Evolutionary conservation across 2,888 invertebrate species (phyloP).

Genomic region (Tetragonisca angustula): DNA sequence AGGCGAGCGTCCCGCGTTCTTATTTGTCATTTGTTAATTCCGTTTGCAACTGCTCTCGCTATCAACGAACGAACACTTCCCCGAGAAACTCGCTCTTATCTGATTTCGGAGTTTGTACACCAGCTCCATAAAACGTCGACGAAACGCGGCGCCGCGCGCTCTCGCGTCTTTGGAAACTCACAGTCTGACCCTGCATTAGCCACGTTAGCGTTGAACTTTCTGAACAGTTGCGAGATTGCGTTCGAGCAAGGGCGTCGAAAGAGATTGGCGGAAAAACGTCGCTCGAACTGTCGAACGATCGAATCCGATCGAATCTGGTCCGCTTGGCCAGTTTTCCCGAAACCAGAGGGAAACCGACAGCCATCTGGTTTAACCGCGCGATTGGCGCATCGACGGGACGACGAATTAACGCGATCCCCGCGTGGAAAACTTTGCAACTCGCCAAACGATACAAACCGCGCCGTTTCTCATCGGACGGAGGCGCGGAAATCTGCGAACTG

Average conservation of each 20-base stretch:
- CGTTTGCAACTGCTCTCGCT: constrained; percentile 33
- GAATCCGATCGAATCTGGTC: too few species aligned
- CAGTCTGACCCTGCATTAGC: neutral
- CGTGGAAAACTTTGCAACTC: constrained; percentile 21
- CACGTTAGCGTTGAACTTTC: too few species aligned
- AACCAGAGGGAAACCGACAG: neutral
- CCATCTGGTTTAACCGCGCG: constrained; percentile 22
- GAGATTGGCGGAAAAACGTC: neutral
- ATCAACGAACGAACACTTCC: constrained; percentile 17
- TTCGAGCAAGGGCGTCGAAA: neutral
- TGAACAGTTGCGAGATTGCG: too few species aligned
- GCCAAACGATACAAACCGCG: constrained; percentile 22
- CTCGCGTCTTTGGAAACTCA: neutral
- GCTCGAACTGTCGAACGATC: neutral
- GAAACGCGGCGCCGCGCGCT: neutral
- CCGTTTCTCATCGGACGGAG: constrained; percentile 25
- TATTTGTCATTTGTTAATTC: neutral
- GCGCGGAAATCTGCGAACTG: constrained; percentile 45
- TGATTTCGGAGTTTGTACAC: constrained; percentile 12
- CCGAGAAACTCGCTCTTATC: constrained; percentile 13
- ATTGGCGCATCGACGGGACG: constrained; percentile 12
- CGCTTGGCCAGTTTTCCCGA: neutral
- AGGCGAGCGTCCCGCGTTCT: neutral
- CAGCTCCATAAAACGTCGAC: neutral
- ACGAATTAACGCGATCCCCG: constrained; percentile 26